Conservation (phyloP, 1,140 invertebrate genomes). For the Nephila pilipes region DNA sequence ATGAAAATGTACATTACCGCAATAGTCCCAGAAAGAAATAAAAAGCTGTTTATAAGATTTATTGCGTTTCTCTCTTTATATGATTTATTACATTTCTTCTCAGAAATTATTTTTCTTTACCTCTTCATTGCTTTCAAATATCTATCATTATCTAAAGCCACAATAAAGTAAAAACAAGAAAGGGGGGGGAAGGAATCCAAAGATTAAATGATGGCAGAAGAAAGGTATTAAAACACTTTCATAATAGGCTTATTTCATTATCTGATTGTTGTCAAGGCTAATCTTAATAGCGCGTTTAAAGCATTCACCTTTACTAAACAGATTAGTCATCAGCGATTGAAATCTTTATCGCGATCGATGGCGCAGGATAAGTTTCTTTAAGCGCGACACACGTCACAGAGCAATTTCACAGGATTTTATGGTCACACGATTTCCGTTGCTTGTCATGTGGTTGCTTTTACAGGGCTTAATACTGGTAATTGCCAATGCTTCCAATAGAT, state of each 20-base stretch:
- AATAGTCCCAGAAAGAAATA: no score
- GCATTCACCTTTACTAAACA: conserved; percentile 12
- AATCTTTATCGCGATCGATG: background rate
- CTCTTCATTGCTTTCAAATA: background rate
- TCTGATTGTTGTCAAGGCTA: conserved; percentile 28
- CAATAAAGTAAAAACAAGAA: background rate
- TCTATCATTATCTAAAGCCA: background rate
- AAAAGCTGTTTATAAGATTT: no score
- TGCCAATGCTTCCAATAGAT: background rate
- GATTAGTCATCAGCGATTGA: background rate
- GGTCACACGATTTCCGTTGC: background rate
- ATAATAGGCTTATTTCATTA: conserved; percentile 9
- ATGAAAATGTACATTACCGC: no score
- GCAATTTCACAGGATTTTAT: background rate
- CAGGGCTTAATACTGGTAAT: background rate
- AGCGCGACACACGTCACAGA: background rate
- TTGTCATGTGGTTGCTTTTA: background rate
- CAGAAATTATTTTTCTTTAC: no score
- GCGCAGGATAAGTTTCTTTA: background rate
- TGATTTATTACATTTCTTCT: no score
- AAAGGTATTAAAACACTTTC: background rate
- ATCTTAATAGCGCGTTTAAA: conserved; percentile 9
- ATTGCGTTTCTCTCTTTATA: no score
- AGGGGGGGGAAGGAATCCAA: background rate
- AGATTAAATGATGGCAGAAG: background rate